phyloP scores from a whole-genome alignment of 2,113 vertebrate genomes.

The Campylomormyrus numenius region DNA sequence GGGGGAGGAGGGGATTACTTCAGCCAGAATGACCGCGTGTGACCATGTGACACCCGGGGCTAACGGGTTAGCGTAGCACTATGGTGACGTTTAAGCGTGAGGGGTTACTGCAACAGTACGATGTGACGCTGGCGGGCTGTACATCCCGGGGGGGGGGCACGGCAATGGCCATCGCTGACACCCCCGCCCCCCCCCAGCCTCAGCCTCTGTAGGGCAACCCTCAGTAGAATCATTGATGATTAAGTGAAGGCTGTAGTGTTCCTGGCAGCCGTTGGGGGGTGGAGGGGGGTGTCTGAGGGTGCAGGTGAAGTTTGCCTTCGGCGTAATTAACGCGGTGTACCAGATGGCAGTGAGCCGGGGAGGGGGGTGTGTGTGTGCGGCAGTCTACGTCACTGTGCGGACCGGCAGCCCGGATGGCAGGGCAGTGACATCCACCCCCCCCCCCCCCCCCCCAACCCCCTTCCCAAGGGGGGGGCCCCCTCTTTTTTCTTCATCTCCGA shows the following conservation, averaged over 20 bases:
- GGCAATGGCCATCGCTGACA: background rate
- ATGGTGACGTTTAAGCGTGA: background rate
- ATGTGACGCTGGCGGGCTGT: background rate
- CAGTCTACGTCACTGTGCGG: background rate
- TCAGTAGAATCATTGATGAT: background rate
- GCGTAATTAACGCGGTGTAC: conserved; percentile 65
- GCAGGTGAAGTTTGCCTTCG: conserved; percentile 53
- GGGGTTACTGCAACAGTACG: background rate
- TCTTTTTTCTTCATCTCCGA: no score
- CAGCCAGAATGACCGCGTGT: background rate
- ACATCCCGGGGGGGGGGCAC: background rate
- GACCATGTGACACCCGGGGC: background rate
- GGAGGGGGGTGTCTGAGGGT: background rate
- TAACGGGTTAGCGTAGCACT: background rate
- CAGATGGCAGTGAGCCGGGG: conserved; percentile 64
- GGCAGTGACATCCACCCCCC: background rate
- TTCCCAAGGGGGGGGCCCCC: no score
- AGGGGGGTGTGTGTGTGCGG: background rate
- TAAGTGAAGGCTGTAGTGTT: background rate
- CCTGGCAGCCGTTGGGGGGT: background rate
- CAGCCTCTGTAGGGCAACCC: background rate
- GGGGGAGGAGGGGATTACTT: background rate
- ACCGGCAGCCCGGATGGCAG: background rate
- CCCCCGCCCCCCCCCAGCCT: background rate
- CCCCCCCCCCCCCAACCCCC: background rate